Base-by-base conservation (phyloP, 2,888 invertebrate genomes). In the Monochamus alternatus region DNA sequence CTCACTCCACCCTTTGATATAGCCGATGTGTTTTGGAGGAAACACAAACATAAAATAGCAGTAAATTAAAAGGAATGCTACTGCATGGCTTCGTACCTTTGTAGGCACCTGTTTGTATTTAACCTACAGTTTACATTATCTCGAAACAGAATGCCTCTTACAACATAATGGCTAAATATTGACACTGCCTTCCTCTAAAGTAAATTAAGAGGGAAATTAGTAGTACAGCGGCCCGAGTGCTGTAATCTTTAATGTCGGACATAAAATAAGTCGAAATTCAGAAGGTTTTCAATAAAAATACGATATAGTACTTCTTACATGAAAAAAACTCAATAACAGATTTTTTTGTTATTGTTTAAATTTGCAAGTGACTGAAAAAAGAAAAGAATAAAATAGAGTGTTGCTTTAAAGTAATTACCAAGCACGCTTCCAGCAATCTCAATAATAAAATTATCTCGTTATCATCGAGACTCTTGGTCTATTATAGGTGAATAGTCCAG, bases 1-100 rank as follows among this genome's bases (percentile, higher is more conserved):
- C 63, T 74, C 64, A 74, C 62, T 51, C 64, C 44, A 43, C 52
- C 22, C 74, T 74, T 69, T 74, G 74, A 74, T 74, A 63, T 32
- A 30, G 44, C 62, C 74, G 69, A 64, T 55, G 52, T 62, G 52
- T 62, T 69, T 63, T 64, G 55, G 64, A 69, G 47, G 14, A 30
- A 44, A 51, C 30, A 9, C 30, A 60, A 60, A 69, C 69, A 44
- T 22, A 51, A 12, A 69, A 64, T 47, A 55, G 55, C 22, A 55
- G 55, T 65, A 65, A 65, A 65, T 60, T 59, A 69, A 58, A 44
- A 69, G 69, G 31, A 69, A 60, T 59, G 69, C 69, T 69, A 69
- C 69, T 30, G 69, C 69, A 47, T 14, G n/a, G 44, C 58, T 9
- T 55, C 32, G 30, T 67, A 55, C 67, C 67, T 69, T 69, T 60